Conservation (phyloP, 2,888 invertebrate species). For the Fragum sueziense region DNA sequence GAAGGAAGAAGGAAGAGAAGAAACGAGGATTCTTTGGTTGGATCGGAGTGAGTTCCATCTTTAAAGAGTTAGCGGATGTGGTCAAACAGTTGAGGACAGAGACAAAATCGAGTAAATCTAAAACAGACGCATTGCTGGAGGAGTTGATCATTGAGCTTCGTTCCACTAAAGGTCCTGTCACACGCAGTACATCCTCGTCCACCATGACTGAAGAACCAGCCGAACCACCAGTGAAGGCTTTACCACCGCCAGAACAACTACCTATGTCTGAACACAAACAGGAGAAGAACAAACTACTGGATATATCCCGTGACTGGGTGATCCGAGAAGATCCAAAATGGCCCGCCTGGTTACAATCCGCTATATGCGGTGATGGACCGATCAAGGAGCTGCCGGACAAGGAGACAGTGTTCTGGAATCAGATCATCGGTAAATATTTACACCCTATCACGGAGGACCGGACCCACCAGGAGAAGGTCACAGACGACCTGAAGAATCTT, state of each 20-base stretch:
- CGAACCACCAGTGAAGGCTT: neutral
- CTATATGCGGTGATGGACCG: constrained; percentile 93
- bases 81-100: constrained; percentile 60
- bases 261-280: neutral
- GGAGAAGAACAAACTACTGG: neutral
- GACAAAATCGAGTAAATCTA: constrained; percentile 41
- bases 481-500: constrained; percentile 67
- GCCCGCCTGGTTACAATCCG: constrained; percentile 95
- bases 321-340: constrained; percentile 90
- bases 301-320: constrained; percentile 22
- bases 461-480: constrained; percentile 82
- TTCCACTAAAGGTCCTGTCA: constrained; percentile 22
- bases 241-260: neutral
- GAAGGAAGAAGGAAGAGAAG: constrained; percentile 88
- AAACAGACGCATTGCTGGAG: constrained; percentile 68
- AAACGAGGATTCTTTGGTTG: constrained; percentile 87
- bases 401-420: constrained; percentile 96
- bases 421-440: constrained; percentile 95
- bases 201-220: constrained; percentile 37
- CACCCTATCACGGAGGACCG: constrained; percentile 96
- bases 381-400: constrained; percentile 91
- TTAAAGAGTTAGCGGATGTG: constrained; percentile 69
- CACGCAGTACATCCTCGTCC: constrained; percentile 24
- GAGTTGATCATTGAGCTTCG: constrained; percentile 67
- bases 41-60: constrained; percentile 67